Percentiles rank a stretch among this genome's conserved stretches.
Evolutionary conservation across 2,113 vertebrate species (phyloP).

Genomic region (Acanthisitta chloris): DNA sequence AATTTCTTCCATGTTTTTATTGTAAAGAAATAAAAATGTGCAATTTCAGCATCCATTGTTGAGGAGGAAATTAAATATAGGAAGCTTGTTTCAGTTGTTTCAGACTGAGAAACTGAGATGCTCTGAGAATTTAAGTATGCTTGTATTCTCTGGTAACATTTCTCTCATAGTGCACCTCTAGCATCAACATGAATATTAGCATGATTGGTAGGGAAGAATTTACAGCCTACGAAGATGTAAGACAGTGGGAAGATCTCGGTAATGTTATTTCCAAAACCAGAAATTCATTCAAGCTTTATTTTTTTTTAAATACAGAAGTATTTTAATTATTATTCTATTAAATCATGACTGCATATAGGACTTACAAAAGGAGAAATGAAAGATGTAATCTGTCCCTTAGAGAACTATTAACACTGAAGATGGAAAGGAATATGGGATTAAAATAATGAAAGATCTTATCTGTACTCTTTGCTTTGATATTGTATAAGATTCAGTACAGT

Average conservation of each 20-base stretch:
- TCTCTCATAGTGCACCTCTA: neutral
- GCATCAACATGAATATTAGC: neutral
- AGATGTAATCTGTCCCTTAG: neutral
- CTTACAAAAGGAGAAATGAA: neutral
- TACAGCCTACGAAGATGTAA: neutral
- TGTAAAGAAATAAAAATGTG: neutral
- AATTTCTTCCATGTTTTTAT: neutral
- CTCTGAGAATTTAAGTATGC: neutral
- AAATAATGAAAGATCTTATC: neutral
- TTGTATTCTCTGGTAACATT: neutral
- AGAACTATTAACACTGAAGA: neutral
- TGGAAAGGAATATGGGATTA: neutral
- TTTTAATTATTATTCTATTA: neutral
- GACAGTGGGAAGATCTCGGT: neutral
- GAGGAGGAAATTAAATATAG: neutral
- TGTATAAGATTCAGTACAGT: neutral
- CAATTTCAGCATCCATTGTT: neutral
- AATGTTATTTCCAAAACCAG: neutral
- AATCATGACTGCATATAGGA: neutral
- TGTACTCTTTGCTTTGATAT: neutral
- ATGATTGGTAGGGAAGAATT: neutral
- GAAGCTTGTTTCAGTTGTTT: neutral
- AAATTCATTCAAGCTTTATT: neutral
- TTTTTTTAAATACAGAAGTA: neutral
- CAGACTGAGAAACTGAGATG: neutral